Evolutionary conservation across 2,888 invertebrate genomes (phyloP).

Genomic region (Polydrusus tereticollis): DNA sequence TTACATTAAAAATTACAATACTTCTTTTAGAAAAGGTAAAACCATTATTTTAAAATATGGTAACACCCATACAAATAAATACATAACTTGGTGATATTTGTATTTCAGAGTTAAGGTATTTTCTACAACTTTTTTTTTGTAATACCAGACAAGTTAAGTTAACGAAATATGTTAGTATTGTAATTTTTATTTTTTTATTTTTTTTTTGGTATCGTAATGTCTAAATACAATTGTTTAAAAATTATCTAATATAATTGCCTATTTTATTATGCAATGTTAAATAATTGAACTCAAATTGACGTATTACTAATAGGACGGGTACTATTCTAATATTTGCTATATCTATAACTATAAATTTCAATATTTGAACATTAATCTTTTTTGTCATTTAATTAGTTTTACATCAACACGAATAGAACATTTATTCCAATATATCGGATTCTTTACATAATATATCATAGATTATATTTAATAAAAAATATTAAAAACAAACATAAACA

Average conservation of each 20-base stretch:
- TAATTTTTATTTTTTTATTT: background rate
- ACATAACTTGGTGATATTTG: too few species aligned
- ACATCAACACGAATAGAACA: slow-evolving; percentile 13
- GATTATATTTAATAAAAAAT: too few species aligned
- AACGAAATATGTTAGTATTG: background rate
- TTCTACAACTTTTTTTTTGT: too few species aligned
- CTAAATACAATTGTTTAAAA: slow-evolving; percentile 4
- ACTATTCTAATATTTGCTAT: slow-evolving; percentile 17
- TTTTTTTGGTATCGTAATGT: background rate
- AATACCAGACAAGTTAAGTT: too few species aligned
- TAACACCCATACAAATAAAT: background rate
- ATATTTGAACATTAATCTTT: slow-evolving; percentile 5
- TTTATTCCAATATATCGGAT: background rate
- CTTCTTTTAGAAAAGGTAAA: background rate
- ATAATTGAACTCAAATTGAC: slow-evolving; percentile 42
- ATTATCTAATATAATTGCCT: background rate
- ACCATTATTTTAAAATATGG: too few species aligned
- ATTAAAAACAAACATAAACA: too few species aligned
- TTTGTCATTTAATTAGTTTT: slow-evolving; percentile 1
- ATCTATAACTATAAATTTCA: background rate
- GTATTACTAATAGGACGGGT: slow-evolving; percentile 40
- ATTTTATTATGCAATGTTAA: background rate
- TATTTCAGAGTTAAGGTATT: too few species aligned
- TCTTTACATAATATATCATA: background rate
- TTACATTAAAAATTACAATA: slow-evolving; percentile 15